Conservation (phyloP, 2,888 invertebrate species). For the Chymomyza fuscimana region DNA sequence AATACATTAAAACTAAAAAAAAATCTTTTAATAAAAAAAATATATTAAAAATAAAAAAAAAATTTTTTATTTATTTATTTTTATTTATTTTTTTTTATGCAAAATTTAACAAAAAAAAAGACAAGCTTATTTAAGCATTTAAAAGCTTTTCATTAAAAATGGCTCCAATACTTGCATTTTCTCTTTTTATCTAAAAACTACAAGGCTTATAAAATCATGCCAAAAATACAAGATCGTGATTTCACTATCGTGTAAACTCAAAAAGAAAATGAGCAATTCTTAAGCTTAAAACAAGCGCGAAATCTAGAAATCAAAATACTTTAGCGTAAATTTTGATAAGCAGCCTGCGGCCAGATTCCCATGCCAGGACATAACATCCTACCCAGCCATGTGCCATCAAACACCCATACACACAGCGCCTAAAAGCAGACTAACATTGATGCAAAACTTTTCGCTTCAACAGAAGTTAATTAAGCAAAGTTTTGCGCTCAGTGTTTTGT, state of each 20-base stretch:
- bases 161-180: no score
- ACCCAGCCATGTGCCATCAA: neutral
- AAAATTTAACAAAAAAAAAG: no score
- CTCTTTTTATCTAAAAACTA: no score
- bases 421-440: conserved; percentile 37
- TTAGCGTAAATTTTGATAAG: conserved; percentile 56
- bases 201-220: no score
- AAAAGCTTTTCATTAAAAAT: no score
- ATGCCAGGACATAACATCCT: conserved; percentile 35
- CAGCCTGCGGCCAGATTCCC: conserved; percentile 48
- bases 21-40: no score
- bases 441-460: conserved; percentile 61
- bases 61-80: no score
- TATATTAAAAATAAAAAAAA: no score
- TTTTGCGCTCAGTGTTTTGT: conserved; percentile 33
- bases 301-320: conserved; percentile 71
- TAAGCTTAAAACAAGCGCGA: conserved; percentile 54
- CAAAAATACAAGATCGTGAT: neutral
- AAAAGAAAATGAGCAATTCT: neutral
- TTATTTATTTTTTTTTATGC: no score
- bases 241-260: neutral
- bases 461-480: conserved; percentile 73
- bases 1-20: no score
- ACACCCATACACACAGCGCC: neutral
- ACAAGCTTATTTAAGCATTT: no score